Evolutionary conservation across 2,113 vertebrate genomes (phyloP), one percentile per base, ranked within the genome.

Genomic region (Zosterops borbonicus): DNA sequence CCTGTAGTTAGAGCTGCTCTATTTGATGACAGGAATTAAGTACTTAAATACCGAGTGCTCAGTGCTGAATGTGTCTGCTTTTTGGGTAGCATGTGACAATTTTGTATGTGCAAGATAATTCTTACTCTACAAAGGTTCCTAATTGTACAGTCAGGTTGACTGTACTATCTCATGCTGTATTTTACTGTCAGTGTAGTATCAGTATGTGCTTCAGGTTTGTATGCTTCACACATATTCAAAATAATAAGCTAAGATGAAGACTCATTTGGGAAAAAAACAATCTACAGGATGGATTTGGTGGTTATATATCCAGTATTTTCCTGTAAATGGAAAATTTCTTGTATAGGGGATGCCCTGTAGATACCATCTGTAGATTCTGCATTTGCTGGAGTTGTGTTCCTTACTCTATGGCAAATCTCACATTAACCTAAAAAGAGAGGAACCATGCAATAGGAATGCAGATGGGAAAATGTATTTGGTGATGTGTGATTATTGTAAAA

Each of bases 11-110:
- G 62, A 94, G 79, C 81, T 86, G 52, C 82, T 90, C 12, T 82
- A 33, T 73, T 89, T 39, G 10, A 84, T 58, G 83, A 83, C 39
- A 77, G 42, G 88, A 96, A 83, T 87, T 89, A 91, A 88, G 62
- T 87, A 23, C 69, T 83, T 89, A 91, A 69, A 42, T 73, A 65
- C 64, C 65, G 67, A 85, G 71, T 60, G 20, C 71, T 84, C 74
- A 68, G 68, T 77, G 73, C 76, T 71, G 55, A 74, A 82, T 53
- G 12, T 84, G 37, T 69, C 87, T 95, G 69, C 44, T 68, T 67
- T 92, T 79, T 56, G 73, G 64, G 20, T 82, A 55, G 29, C 1
- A 1, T 29, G 75, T 83, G 87, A 73, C 18, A 42, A 28, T 85
- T 91, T 79, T 89, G 29, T 50, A 33, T 59, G 17, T 59, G 46